phyloP scores from a whole-genome alignment of 2,113 vertebrate genomes.

The Galbula dea region DNA sequence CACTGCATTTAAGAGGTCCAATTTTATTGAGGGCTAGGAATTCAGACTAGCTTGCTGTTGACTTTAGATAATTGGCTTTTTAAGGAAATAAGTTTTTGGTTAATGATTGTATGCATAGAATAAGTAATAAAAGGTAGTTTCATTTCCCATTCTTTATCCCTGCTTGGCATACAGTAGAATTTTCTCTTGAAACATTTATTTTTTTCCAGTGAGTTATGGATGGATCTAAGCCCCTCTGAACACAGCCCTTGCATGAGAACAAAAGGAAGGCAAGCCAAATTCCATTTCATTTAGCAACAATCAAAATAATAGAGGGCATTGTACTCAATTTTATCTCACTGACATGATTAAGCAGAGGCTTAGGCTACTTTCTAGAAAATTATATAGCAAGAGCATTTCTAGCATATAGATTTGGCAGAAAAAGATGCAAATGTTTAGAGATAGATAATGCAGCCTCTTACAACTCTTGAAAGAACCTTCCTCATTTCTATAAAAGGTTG shows the following conservation, averaged over 20 bases:
- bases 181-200: background rate
- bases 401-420: background rate
- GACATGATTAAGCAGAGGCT: background rate
- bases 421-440: background rate
- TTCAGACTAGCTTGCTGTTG: background rate
- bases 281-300: slow-evolving; percentile 11
- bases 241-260: background rate
- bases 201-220: background rate
- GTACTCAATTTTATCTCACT: background rate
- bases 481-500: background rate
- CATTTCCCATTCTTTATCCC: background rate
- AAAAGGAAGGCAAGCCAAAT: background rate
- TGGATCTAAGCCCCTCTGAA: background rate
- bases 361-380: background rate
- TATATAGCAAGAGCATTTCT: background rate
- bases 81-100: background rate
- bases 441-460: background rate
- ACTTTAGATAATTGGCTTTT: background rate
- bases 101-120: background rate
- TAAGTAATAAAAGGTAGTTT: background rate
- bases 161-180: background rate
- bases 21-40: background rate
- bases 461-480: background rate
- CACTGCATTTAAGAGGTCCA: background rate
- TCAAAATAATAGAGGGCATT: slow-evolving; percentile 15